Evolutionary conservation across 1,140 invertebrate genomes (phyloP).

Genomic region (Gonatopus flavifemur): DNA sequence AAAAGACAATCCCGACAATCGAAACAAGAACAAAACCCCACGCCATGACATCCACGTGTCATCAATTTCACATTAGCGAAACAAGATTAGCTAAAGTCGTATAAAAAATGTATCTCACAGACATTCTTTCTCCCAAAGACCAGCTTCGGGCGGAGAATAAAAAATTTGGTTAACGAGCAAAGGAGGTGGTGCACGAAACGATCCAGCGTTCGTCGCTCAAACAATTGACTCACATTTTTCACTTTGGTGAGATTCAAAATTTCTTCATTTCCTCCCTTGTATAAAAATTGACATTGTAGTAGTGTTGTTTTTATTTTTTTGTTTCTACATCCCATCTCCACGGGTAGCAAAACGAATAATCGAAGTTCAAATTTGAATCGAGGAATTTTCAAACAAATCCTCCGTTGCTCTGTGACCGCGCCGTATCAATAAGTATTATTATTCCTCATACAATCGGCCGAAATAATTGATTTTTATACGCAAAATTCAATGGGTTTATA

Average conservation of each 20-base stretch:
- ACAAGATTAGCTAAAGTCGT: constrained; percentile 14
- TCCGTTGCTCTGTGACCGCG: too few species aligned
- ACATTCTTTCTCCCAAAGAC: constrained; percentile 20
- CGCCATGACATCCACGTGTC: too few species aligned
- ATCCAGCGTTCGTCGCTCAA: constrained; percentile 22
- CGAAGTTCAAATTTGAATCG: not conserved
- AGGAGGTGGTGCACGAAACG: constrained; percentile 19
- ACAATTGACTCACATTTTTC: too few species aligned
- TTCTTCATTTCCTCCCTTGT: too few species aligned
- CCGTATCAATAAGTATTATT: too few species aligned
- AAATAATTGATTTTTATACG: not conserved
- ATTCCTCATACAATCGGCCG: too few species aligned
- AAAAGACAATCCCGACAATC: too few species aligned
- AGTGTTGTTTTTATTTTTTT: constrained; percentile 4
- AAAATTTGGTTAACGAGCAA: constrained; percentile 9
- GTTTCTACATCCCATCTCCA: not conserved
- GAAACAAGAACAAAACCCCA: too few species aligned
- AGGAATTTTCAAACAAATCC: not conserved
- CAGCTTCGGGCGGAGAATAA: constrained; percentile 24
- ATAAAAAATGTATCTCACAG: constrained; percentile 15
- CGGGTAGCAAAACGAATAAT: not conserved
- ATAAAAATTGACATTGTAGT: too few species aligned
- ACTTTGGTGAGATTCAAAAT: too few species aligned
- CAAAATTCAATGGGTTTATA: not conserved
- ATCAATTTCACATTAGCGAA: too few species aligned